These are phyloP conservation scores for Scaptomyza tumidula DNA, from an alignment of 2,888 invertebrate genomes.

Conservation along the genomic window DNA sequence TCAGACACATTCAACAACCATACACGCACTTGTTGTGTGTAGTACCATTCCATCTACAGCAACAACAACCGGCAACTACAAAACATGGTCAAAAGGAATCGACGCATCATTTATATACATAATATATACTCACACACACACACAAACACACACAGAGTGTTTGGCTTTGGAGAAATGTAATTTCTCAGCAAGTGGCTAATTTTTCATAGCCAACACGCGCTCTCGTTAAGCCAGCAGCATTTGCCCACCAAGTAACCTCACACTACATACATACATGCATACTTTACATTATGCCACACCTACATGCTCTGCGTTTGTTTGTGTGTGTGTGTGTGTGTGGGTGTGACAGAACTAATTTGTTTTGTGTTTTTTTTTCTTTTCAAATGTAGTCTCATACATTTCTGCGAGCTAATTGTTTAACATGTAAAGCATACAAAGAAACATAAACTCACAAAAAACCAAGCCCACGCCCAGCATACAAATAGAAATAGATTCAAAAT, in stretches of 20 bases:
- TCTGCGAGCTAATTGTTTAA: slow-evolving; percentile 73
- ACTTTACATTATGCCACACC: slow-evolving; percentile 18
- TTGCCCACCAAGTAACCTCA: slow-evolving; percentile 39
- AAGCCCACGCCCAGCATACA: slow-evolving; percentile 4
- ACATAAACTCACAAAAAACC: slow-evolving; percentile 12
- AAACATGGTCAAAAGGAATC: slow-evolving; percentile 20
- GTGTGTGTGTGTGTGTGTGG: slow-evolving; percentile 26
- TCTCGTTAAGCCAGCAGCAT: slow-evolving; percentile 52
- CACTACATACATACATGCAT: slow-evolving; percentile 13
- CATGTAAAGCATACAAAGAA: slow-evolving; percentile 40
- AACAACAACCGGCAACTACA: slow-evolving; percentile 26
- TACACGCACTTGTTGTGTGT: slow-evolving; percentile 67
- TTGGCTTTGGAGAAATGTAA: slow-evolving; percentile 62
- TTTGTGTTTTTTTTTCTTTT: slow-evolving; percentile 51
- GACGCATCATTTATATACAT: slow-evolving; percentile 49
- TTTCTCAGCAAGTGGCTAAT: slow-evolving; percentile 76
- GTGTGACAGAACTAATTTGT: slow-evolving; percentile 65
- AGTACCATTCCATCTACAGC: slow-evolving; percentile 65
- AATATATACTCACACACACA: slow-evolving; percentile 14
- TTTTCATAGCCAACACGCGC: slow-evolving; percentile 68
- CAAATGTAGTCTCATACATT: slow-evolving; percentile 71
- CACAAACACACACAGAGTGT: slow-evolving; percentile 25
- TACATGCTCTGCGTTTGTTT: slow-evolving; percentile 7
- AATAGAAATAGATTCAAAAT: slow-evolving; percentile 1
- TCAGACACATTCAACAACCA: slow-evolving; percentile 27